Evolutionary conservation across 2,797 vertebrate genomes (phyloP), one percentile per base, ranked within the genome.

Genomic region (Chiroxiphia lanceolata): DNA sequence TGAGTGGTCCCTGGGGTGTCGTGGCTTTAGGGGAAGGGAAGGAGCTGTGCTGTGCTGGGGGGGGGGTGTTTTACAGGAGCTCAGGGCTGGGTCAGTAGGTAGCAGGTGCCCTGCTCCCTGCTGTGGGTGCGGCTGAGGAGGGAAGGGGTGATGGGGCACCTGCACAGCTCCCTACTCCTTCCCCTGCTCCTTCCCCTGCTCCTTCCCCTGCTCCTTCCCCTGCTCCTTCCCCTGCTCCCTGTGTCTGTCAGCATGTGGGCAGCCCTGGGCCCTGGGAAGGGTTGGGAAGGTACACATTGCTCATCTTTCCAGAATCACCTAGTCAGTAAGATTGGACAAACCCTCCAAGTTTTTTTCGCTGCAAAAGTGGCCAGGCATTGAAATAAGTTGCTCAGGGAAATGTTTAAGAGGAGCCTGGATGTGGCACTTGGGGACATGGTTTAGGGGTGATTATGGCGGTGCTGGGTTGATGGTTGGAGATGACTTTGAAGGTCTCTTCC

Each of bases 231-330:
- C 36, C 47, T 27, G 40, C 44, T 23, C 47, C 40, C 67, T 0
- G 4, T 13, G n/a, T 33, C 5, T 0, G 4, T 15, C 1, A 2
- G 23, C 2, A 0, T 11, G 2, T 0, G 1, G 38, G 44, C 60
- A 34, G 38, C 53, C 10, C 36, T 1, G 1, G 3, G 42, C 40
- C 23, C 44, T 2, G 5, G 42, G 64, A 45, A 22, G 45, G 72
- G 69, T 29, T 76, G 45, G 34, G 15, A 18, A 59, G 13, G 26
- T 38, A 29, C 15, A 1, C 1, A 0, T 6, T 48, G 40, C 42
- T 65, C 63, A 47, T 23, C 22, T n/a, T 45, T 42, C 42, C 63
- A n/a, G 40, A 44, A 33, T n/a, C 31, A 16, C 14, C 7, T 13
- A 44, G 15, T 33, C 29, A 33, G 11, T 17, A 17, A 64, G 20